Base-by-base conservation (phyloP, 1,140 invertebrate genomes). In the Xylocopa sonorina region DNA sequence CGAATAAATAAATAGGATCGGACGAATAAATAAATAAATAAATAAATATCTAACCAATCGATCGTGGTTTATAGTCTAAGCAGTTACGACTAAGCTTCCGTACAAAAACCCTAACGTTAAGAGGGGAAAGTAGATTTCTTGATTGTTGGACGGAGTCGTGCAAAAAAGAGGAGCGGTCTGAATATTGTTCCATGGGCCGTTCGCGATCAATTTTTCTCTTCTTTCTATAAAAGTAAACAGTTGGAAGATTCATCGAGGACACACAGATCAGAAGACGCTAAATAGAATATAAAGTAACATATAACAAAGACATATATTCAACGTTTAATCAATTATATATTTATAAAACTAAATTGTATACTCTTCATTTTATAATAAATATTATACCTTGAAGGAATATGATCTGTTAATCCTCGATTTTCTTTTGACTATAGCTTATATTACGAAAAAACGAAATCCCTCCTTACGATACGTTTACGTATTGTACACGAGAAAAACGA, bases 71-170 rank as follows among this genome's bases (percentile, higher is more conserved):
- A 85, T 55, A n/a, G 29, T 58, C 82, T 85, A 85, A 81, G 58
- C 69, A 21, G 48, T 85, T 84, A 85, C 57, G 50, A 81, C 79
- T 85, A 85, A 85, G 69, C 64, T 72, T 67, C n/a, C 60, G 67
- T 85, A 85, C 69, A 85, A 85, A 85, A 82, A 67, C 50, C 38
- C 66, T 85, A 85, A 84, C 16, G n/a, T 84, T 85, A 82, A 80
- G 55, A 68, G 74, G 67, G 77, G 64, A 80, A 75, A 74, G 57
- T 86, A 67, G 34, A 78, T 38, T 53, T 69, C n/a, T 71, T 86
- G 74, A 75, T 85, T 63, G 46, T 83, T 85, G 85, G 84, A 87
- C 85, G 85, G 85, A 87, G 71, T 86, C 85, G 85, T 83, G 84
- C 85, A 86, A 83, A 87, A 77, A 82, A 80, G 81, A 85, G 73